A percentile compares a stretch with the other conserved stretches of the same genome.
These are phyloP conservation scores for Drosophila ananassae DNA, from an alignment of 1,140 invertebrate genomes.

Conservation along the genomic window DNA sequence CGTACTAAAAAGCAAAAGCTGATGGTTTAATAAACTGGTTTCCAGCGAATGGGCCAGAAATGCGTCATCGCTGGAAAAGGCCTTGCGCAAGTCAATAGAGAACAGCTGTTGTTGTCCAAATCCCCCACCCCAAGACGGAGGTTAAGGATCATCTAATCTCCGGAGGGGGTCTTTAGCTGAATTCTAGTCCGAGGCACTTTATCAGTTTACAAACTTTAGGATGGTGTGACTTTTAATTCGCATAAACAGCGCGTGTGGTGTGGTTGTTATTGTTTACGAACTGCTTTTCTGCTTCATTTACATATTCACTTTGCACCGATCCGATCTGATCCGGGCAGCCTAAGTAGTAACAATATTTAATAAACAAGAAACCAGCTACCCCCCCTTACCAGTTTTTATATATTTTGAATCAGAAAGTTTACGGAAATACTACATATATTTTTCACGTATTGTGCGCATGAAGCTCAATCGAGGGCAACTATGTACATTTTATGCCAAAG, in stretches of 20 bases:
- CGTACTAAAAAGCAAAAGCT: slow-evolving; percentile 7
- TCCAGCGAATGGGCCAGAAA: slow-evolving; percentile 23
- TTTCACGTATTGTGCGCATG: slow-evolving; percentile 32
- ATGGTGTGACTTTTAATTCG: slow-evolving; percentile 56
- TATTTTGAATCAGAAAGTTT: slow-evolving; percentile 22
- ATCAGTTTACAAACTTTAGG: slow-evolving; percentile 39
- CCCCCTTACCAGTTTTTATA: slow-evolving; percentile 21
- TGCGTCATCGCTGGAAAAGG: slow-evolving; percentile 57
- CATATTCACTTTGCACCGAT: slow-evolving; percentile 35
- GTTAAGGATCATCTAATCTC: not conserved
- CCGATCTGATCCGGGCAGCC: slow-evolving; percentile 14
- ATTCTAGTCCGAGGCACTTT: slow-evolving; percentile 6
- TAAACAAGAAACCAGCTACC: slow-evolving; percentile 37
- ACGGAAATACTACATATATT: slow-evolving; percentile 48
- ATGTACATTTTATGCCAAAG: slow-evolving; percentile 5
- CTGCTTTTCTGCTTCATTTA: slow-evolving; percentile 37
- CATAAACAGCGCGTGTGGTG: slow-evolving; percentile 61
- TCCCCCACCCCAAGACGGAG: not conserved
- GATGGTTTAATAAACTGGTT: slow-evolving; percentile 40
- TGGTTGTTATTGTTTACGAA: slow-evolving; percentile 47
- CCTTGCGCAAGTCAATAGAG: slow-evolving; percentile 61
- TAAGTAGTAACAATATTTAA: slow-evolving; percentile 25
- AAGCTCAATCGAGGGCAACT: slow-evolving; percentile 56
- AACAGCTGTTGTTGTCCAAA: slow-evolving; percentile 41
- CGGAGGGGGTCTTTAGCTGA: not conserved